Conservation (phyloP, 2,113 vertebrate species). For the Mesitornis unicolor region DNA sequence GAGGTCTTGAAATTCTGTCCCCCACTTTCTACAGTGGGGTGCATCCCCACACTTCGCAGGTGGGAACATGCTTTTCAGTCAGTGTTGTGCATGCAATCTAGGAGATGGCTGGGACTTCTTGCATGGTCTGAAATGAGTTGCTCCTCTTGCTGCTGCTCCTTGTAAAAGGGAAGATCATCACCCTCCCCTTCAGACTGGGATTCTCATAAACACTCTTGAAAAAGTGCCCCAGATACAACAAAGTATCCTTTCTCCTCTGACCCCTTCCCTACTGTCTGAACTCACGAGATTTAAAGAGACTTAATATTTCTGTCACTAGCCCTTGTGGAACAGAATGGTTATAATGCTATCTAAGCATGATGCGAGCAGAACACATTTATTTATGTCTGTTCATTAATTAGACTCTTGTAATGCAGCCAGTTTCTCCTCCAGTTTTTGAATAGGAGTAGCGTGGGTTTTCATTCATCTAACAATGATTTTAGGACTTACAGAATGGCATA, state of each 20-base stretch:
- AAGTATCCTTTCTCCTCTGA: not conserved
- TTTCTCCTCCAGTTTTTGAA: conserved; percentile 12
- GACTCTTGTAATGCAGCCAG: conserved; percentile 20
- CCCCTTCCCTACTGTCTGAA: not conserved
- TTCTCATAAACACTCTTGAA: not conserved
- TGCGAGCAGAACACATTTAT: not conserved
- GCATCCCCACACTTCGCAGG: too few relatives aligned
- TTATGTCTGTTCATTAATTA: conserved; percentile 56
- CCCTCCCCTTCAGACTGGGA: not conserved
- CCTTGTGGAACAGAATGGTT: not conserved
- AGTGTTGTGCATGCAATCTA: not conserved
- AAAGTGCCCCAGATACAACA: not conserved
- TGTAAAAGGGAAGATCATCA: not conserved
- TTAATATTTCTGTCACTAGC: not conserved
- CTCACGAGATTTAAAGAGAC: not conserved
- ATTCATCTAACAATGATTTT: conserved; percentile 45
- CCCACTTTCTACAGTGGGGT: not conserved
- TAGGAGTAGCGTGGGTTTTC: not conserved
- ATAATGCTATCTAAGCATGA: conserved; percentile 1
- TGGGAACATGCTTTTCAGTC: not conserved
- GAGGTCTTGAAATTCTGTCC: not conserved
- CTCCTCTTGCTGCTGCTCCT: not conserved
- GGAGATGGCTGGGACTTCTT: not conserved
- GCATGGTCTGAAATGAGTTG: not conserved
- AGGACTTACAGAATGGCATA: conserved; percentile 21